Conservation (phyloP, 2,113 vertebrate species). For the Rhinichthys klamathensis region DNA sequence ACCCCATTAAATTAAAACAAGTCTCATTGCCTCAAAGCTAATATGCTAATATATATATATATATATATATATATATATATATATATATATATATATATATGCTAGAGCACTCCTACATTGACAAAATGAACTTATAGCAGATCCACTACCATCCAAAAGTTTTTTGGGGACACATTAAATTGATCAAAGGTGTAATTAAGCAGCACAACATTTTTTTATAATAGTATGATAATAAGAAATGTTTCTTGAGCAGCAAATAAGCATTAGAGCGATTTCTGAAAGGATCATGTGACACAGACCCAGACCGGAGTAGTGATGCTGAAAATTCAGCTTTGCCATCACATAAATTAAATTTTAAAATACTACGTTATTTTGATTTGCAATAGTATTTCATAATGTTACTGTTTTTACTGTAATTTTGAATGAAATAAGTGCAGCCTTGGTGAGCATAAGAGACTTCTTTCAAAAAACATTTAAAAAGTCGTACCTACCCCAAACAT, state of each 20-base stretch:
- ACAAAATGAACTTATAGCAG: background rate
- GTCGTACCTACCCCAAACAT: too few species aligned
- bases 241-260: background rate
- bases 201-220: background rate
- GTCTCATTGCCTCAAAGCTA: background rate
- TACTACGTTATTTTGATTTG: too few species aligned
- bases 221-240: background rate
- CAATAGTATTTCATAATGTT: too few species aligned
- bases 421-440: too few species aligned
- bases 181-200: slow-evolving; percentile 54
- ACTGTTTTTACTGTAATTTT: too few species aligned
- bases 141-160: background rate
- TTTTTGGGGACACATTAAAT: slow-evolving; percentile 63
- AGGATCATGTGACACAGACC: background rate
- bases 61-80: too few species aligned
- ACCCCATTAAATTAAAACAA: slow-evolving; percentile 69
- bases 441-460: too few species aligned
- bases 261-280: background rate
- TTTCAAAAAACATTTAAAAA: too few species aligned
- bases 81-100: too few species aligned
- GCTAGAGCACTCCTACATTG: background rate
- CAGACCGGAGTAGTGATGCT: background rate
- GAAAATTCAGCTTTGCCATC: background rate
- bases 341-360: background rate
- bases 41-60: background rate